phyloP scores from a whole-genome alignment of 2,797 vertebrate species.

The Mus caroli region DNA sequence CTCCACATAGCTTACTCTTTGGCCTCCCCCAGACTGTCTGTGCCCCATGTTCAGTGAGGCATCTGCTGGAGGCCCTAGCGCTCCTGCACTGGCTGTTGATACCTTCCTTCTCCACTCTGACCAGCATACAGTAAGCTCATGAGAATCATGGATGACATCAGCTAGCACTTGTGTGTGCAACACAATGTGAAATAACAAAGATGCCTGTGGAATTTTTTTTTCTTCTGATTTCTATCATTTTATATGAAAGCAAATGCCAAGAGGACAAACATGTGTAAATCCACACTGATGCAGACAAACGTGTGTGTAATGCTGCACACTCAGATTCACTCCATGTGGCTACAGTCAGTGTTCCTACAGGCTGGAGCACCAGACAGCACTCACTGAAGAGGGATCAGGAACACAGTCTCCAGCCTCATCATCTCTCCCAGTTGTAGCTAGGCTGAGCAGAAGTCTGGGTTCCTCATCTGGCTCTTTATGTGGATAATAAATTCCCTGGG shows the following conservation, averaged over 20 bases:
- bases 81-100: too few species aligned
- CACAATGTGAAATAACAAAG: neutral
- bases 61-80: neutral
- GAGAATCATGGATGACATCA: rapidly evolving
- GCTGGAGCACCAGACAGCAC: neutral
- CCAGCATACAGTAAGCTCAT: neutral
- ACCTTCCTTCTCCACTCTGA: neutral
- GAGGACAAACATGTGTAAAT: neutral
- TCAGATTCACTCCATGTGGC: neutral
- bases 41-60: neutral
- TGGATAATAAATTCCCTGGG: neutral
- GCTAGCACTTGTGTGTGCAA: neutral
- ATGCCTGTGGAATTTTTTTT: neutral
- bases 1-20: neutral
- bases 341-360: neutral
- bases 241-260: neutral
- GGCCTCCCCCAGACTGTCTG: too few species aligned
- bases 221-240: neutral
- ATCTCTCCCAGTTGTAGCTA: neutral
- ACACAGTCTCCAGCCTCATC: neutral
- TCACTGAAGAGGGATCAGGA: too few species aligned
- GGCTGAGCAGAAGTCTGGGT: neutral
- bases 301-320: neutral
- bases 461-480: neutral
- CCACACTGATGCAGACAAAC: neutral